Percentiles rank a stretch among this genome's conserved stretches.
Conservation (phyloP, 2,113 vertebrate genomes). For the Oryzias celebensis region DNA sequence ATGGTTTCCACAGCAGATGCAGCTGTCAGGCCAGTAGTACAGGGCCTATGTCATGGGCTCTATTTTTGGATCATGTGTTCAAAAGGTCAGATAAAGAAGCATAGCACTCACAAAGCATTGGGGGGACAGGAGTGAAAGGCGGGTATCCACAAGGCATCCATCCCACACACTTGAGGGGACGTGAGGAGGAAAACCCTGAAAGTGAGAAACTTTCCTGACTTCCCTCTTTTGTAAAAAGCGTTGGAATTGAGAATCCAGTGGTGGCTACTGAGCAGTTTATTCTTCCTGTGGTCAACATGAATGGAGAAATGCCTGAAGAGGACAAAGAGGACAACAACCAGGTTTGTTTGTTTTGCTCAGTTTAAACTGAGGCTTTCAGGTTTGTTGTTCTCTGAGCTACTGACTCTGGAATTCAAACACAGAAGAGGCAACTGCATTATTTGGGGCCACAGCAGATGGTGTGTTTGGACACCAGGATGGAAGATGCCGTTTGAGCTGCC, state of each 20-base stretch:
- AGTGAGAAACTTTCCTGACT: slow-evolving; percentile 6
- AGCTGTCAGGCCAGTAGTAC: slow-evolving; percentile 70
- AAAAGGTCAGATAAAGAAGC: slow-evolving; percentile 79
- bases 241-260: not conserved
- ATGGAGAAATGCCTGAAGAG: slow-evolving; percentile 37
- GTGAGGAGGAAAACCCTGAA: slow-evolving; percentile 3
- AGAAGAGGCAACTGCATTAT: slow-evolving; percentile 24
- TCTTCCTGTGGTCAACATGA: slow-evolving; percentile 43
- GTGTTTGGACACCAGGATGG: slow-evolving; percentile 13
- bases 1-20: slow-evolving; percentile 73
- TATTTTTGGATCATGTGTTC: slow-evolving; percentile 76
- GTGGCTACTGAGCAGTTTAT: not conserved
- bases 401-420: not conserved
- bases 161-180: slow-evolving; percentile 28
- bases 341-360: slow-evolving; percentile 35
- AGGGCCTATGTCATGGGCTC: slow-evolving; percentile 62
- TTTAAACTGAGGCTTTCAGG: not conserved
- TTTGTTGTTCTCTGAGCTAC: no score
- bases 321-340: slow-evolving; percentile 57
- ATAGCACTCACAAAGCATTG: slow-evolving; percentile 52
- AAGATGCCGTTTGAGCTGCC: not conserved
- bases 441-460: slow-evolving; percentile 37
- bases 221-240: no score
- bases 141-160: slow-evolving; percentile 40
- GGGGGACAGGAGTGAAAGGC: slow-evolving; percentile 37